phyloP scores from a whole-genome alignment of 2,888 invertebrate genomes.

The Lycocerus yunnanus region DNA sequence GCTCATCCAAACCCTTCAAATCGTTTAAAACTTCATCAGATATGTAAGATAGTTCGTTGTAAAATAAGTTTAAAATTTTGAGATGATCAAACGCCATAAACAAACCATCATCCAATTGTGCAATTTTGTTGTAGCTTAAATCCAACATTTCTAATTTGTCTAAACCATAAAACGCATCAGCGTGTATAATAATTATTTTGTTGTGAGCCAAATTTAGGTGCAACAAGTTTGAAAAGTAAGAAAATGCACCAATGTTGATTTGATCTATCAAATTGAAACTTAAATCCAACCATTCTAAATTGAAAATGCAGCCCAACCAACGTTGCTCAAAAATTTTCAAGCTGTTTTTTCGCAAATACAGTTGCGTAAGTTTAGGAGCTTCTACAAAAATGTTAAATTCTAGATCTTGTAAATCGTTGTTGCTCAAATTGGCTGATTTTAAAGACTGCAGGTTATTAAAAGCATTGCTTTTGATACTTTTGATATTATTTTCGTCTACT shows the following conservation, averaged over 20 bases:
- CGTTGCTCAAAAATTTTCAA: slow-evolving; percentile 5
- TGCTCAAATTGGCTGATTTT: not conserved
- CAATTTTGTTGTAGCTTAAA: slow-evolving; percentile 20
- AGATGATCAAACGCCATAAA: not conserved
- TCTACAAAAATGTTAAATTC: slow-evolving; percentile 7
- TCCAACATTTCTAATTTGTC: slow-evolving; percentile 2
- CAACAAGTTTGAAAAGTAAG: not conserved
- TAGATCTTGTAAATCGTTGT: slow-evolving; percentile 4
- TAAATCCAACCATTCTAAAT: not conserved
- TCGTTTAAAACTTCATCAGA: not conserved
- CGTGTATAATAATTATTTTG: not conserved
- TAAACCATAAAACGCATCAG: slow-evolving; percentile 7
- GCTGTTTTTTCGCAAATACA: slow-evolving; percentile 6
- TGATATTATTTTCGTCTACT: not conserved
- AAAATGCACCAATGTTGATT: not conserved
- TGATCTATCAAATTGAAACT: slow-evolving; percentile 3
- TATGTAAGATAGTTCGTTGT: slow-evolving; percentile 10
- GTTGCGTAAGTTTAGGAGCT: not conserved
- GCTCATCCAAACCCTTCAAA: not conserved
- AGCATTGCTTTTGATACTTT: slow-evolving; percentile 1
- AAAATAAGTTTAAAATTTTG: slow-evolving; percentile 10
- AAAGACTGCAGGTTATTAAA: slow-evolving; percentile 6
- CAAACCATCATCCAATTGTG: not conserved
- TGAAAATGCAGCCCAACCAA: slow-evolving; percentile 10
- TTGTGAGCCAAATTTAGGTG: slow-evolving; percentile 8